Evolutionary conservation across 64 coral and sea anemone genomes (phyloP).

Genomic region (Orbicella faveolata): DNA sequence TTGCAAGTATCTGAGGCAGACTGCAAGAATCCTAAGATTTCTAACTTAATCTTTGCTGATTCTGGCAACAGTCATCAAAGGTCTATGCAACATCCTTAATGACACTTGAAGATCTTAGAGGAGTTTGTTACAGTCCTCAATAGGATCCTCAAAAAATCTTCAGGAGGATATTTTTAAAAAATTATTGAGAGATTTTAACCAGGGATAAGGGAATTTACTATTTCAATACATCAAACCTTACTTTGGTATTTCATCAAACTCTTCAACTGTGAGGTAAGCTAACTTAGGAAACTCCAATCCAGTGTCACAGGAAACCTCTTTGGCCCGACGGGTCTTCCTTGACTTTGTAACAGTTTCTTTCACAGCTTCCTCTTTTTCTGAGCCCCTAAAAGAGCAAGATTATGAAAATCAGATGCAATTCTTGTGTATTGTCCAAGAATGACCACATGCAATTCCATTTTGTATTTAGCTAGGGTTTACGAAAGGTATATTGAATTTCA

Average conservation of each 20-base stretch:
- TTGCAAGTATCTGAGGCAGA: no score
- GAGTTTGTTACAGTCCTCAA: no score
- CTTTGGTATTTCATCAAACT: slow-evolving; percentile 93
- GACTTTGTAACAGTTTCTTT: neutral
- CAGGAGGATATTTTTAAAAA: no score
- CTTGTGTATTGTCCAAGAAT: neutral
- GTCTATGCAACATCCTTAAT: no score
- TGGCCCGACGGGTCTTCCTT: slow-evolving; percentile 14
- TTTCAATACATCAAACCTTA: slow-evolving; percentile 23
- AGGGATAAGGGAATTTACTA: no score
- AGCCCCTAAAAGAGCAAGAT: neutral
- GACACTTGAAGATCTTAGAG: no score
- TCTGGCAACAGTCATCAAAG: no score
- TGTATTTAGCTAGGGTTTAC: neutral
- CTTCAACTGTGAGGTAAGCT: slow-evolving; percentile 83
- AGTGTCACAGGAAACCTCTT: neutral
- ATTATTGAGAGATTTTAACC: no score
- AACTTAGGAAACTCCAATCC: slow-evolving; percentile 48
- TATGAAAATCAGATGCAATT: neutral
- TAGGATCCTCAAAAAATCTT: no score
- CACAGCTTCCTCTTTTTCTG: neutral
- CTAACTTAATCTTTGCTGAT: no score
- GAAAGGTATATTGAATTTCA: no score
- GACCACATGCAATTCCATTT: neutral
- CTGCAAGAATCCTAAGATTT: no score